These are phyloP conservation scores for Syngnathus acus DNA, from an alignment of 2,797 vertebrate species.

Conservation along the genomic window DNA sequence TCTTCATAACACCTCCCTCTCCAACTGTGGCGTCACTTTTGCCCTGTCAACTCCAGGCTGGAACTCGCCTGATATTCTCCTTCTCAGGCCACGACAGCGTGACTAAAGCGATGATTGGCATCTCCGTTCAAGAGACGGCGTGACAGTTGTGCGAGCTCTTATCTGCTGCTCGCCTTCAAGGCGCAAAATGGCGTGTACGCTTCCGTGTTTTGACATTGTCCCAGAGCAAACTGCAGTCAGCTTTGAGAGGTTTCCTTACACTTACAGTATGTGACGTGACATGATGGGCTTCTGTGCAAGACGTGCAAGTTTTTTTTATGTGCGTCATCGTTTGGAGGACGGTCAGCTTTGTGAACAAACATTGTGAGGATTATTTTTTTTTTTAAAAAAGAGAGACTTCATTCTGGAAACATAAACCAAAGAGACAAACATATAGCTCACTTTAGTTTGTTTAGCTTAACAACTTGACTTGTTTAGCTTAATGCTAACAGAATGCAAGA, in stretches of 20 bases:
- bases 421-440: too few relatives aligned
- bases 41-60: slow-evolving; percentile 23
- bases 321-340: too few relatives aligned
- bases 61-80: slow-evolving; percentile 28
- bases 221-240: not conserved
- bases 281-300: not conserved
- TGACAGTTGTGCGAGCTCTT: not conserved
- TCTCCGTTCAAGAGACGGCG: not conserved
- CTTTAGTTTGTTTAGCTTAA: too few relatives aligned
- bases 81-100: slow-evolving; percentile 34
- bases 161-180: not conserved
- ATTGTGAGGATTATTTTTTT: too few relatives aligned
- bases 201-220: too few relatives aligned
- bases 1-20: slow-evolving; percentile 15
- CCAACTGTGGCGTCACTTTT: slow-evolving; percentile 22
- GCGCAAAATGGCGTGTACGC: not conserved
- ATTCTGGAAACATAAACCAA: too few relatives aligned
- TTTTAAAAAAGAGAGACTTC: too few relatives aligned
- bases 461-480: too few relatives aligned
- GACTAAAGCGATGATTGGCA: slow-evolving; percentile 48
- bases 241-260: not conserved
- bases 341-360: not conserved
- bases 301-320: not conserved
- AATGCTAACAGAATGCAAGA: too few relatives aligned
- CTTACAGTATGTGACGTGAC: not conserved